Percentiles rank a stretch among this genome's conserved stretches.
These are phyloP conservation scores for Phalacrocorax aristotelis DNA, from an alignment of 2,113 vertebrate genomes.

Conservation along the genomic window DNA sequence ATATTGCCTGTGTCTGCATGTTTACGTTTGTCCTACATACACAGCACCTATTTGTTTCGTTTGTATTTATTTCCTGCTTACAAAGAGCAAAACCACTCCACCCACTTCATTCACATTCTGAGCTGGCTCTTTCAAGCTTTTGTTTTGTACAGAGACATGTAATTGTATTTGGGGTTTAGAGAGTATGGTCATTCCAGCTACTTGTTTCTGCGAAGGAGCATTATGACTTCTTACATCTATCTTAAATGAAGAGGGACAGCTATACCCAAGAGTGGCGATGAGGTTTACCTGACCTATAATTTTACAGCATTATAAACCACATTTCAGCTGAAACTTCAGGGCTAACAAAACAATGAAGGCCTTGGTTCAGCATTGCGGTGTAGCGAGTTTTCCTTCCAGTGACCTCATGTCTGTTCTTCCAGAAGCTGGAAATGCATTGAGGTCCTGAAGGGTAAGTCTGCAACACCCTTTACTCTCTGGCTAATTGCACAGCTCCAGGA, in stretches of 20 bases:
- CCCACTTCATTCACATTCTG: background rate
- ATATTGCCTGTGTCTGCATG: background rate
- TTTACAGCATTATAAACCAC: slow-evolving; percentile 15
- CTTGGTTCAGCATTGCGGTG: background rate
- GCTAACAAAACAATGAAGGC: background rate
- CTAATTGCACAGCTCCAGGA: background rate
- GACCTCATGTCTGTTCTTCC: background rate
- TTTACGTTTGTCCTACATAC: background rate
- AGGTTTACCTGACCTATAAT: slow-evolving; percentile 44
- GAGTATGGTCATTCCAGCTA: slow-evolving; percentile 23
- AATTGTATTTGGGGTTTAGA: slow-evolving; percentile 54
- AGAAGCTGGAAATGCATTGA: background rate
- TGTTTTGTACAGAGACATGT: background rate
- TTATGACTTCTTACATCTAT: slow-evolving; percentile 24
- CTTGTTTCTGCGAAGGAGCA: slow-evolving; percentile 20
- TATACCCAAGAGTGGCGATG: slow-evolving; percentile 4
- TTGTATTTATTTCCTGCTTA: background rate
- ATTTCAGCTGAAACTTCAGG: background rate
- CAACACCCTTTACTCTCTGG: background rate
- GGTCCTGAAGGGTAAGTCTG: background rate
- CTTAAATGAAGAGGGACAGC: slow-evolving; percentile 51
- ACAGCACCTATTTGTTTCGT: background rate
- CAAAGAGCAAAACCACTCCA: background rate
- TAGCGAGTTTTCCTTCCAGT: background rate
- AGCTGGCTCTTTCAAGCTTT: background rate